These are phyloP conservation scores for Reticulitermes speratus DNA, from an alignment of 1,140 invertebrate species.

Conservation along the genomic window DNA sequence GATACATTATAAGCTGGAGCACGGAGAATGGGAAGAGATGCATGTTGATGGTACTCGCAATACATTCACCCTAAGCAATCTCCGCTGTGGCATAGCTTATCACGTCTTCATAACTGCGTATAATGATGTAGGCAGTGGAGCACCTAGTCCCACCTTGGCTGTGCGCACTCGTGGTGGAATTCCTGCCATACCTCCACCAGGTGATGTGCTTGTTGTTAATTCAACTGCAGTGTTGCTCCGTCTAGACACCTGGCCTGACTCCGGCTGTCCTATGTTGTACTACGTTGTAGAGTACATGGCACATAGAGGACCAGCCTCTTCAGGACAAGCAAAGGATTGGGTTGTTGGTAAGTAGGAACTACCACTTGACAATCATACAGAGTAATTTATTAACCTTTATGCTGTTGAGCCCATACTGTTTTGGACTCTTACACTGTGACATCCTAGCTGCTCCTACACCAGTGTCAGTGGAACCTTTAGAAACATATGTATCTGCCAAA, in stretches of 20 bases:
- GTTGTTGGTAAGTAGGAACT: constrained; percentile 24
- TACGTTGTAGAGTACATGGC: constrained; percentile 56
- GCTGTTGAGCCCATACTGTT: neutral
- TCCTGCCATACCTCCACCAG: constrained; percentile 47
- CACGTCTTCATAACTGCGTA: constrained; percentile 50
- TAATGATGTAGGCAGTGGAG: constrained; percentile 48
- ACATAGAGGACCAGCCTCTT: neutral
- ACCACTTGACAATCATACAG: neutral
- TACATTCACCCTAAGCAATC: constrained; percentile 47
- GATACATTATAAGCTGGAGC: constrained; percentile 50
- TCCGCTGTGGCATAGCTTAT: constrained; percentile 54
- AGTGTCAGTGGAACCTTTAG: too few species aligned
- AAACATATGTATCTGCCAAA: too few species aligned
- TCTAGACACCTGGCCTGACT: constrained; percentile 50
- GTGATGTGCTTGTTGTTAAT: constrained; percentile 36
- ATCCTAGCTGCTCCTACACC: neutral
- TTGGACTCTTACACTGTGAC: neutral
- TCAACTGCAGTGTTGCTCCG: constrained; percentile 39
- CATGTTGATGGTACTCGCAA: constrained; percentile 39
- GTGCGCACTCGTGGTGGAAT: constrained; percentile 26
- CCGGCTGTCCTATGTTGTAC: constrained; percentile 58
- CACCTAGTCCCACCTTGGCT: constrained; percentile 44
- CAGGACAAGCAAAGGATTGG: constrained; percentile 21
- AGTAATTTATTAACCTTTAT: neutral
- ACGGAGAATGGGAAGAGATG: constrained; percentile 51